Base-by-base conservation (phyloP, 2,797 vertebrate species). In the Pseudomugil gertrudae region DNA sequence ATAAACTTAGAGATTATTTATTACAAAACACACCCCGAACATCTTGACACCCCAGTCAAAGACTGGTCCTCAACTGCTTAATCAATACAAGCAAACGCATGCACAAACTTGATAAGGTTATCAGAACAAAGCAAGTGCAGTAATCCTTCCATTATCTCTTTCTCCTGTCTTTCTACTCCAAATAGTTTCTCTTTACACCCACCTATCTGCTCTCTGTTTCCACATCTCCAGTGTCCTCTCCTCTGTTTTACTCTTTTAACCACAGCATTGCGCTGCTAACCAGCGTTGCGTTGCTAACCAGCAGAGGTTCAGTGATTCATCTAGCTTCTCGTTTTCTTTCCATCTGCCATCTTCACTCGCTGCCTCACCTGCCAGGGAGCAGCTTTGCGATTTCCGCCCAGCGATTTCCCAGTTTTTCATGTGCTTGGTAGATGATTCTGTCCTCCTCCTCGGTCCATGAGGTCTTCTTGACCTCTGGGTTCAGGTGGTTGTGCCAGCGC, bases 371-470 rank as follows among this genome's bases (percentile, higher is more conserved):
- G 93, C 98, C 98, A 75, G 98, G 98, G 73, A 99, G 97, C 84
- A 99, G 94, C 90, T 99, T 99, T 69, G 98, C 98, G 72, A 99
- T 99, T 91, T 99, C 98, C 30, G 98, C 98, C 98, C 98, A 99
- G 92, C 98, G 97, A 94, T 99, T 99, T 85, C 98, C 98, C 86
- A 99, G 95, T 78, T 96, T 98, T 91, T 99, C 98, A 70, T 99
- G 98, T 35, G 98, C 98, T 90, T 99, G 96, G 93, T 98, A 99
- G 93, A 99, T 99, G 91, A 99, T 97, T 79, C 96, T 94, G 92
- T 99, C 98, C 91, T 99, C 98, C 88, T 99, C 97, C 91, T 99
- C 97, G 3, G 98, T 99, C 98, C 98, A 99, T 62, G 97, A 99
- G 24, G 98, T 99, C 95, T 99, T 99, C 93, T 99, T 99, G 87